phyloP scores from a whole-genome alignment of 30 jellyfish, hydroid and myxozoan genomes.

The Hydra vulgaris region DNA sequence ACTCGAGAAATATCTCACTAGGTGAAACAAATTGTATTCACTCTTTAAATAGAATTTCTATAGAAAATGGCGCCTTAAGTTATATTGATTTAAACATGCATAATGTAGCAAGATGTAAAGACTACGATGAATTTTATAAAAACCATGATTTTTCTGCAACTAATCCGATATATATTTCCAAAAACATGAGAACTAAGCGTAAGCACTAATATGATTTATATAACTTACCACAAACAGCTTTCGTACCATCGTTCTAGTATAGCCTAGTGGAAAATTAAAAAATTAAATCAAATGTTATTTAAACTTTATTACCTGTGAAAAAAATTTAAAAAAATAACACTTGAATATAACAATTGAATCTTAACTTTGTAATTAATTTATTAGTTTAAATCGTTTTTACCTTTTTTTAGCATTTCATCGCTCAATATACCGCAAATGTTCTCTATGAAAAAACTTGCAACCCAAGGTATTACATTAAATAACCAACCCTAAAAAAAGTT shows the following conservation, averaged over 20 bases:
- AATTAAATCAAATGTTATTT: no score
- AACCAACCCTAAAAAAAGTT: slow-evolving; percentile 65
- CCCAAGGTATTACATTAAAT: slow-evolving; percentile 92
- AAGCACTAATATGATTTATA: slow-evolving; percentile 2
- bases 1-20: background rate
- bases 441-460: slow-evolving; percentile 52
- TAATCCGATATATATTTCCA: slow-evolving; percentile 5
- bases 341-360: no score
- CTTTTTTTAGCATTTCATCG: slow-evolving; percentile 25
- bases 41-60: background rate
- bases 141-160: slow-evolving; percentile 19
- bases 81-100: background rate
- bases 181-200: slow-evolving; percentile 6
- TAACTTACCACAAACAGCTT: slow-evolving; percentile 24
- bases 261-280: background rate
- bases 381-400: background rate
- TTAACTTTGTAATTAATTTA: no score
- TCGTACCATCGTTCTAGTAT: slow-evolving; percentile 19
- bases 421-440: slow-evolving; percentile 54
- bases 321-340: background rate
- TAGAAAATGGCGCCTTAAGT: background rate
- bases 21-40: background rate
- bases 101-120: background rate
- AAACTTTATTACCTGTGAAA: background rate
- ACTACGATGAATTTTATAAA: background rate